Evolutionary conservation across 2,888 invertebrate species (phyloP).

Genomic region (Cephus nigrinus): DNA sequence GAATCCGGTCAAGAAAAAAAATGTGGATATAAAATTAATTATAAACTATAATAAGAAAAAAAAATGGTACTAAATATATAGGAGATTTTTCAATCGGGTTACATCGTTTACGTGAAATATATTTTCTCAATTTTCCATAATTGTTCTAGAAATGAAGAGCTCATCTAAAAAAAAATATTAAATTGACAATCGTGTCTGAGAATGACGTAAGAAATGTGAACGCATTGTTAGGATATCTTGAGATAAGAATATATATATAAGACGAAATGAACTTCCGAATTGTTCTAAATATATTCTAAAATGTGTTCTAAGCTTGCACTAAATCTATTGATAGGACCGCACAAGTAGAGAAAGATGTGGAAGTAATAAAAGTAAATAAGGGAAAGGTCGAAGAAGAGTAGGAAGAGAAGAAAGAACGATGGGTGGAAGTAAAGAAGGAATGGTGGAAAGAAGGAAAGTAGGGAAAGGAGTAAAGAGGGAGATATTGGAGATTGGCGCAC

Average conservation of each 20-base stretch:
- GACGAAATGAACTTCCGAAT: background rate
- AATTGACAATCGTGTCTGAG: background rate
- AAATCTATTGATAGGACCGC: background rate
- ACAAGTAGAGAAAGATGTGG: background rate
- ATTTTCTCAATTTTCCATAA: background rate
- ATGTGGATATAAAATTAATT: background rate
- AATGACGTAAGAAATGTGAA: background rate
- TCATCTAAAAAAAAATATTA: background rate
- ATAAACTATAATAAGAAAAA: background rate
- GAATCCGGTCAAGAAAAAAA: background rate
- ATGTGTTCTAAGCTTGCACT: background rate
- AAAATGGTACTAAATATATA: background rate
- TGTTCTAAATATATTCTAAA: background rate
- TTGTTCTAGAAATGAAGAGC: background rate
- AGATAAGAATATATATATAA: background rate
- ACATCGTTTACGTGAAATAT: background rate
- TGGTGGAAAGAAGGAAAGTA: slow-evolving; percentile 24
- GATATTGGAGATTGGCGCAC: slow-evolving; percentile 55
- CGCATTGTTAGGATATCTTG: background rate
- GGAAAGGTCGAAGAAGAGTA: slow-evolving; percentile 15
- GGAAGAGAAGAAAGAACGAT: slow-evolving; percentile 18
- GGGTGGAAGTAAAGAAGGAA: slow-evolving; percentile 22
- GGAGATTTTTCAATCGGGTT: background rate
- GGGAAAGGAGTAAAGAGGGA: slow-evolving; percentile 29
- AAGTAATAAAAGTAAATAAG: slow-evolving; percentile 14